These are phyloP conservation scores for Drosophila kuntzei DNA, from an alignment of 2,888 invertebrate genomes.

Conservation along the genomic window DNA sequence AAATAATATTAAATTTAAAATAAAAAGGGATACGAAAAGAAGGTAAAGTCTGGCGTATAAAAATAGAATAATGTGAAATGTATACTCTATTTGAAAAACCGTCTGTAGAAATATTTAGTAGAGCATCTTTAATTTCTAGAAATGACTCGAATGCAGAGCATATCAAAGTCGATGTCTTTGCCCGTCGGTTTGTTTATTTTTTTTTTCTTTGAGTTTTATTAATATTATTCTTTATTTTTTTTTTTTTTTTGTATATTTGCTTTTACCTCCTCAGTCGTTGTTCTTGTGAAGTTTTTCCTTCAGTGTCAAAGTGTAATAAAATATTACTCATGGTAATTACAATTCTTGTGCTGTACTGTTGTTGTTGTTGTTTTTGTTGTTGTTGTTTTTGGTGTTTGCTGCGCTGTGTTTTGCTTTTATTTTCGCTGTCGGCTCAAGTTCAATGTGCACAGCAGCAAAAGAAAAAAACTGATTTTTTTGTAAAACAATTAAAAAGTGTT, in stretches of 20 bases:
- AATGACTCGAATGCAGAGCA: slow-evolving; percentile 30
- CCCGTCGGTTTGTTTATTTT: slow-evolving; percentile 9
- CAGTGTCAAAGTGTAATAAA: slow-evolving; percentile 81
- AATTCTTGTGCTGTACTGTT: slow-evolving; percentile 62
- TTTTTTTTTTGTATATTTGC: not conserved
- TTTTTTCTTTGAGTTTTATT: slow-evolving; percentile 4
- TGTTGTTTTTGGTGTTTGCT: slow-evolving; percentile 14
- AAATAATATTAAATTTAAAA: too few relatives aligned
- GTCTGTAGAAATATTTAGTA: too few relatives aligned
- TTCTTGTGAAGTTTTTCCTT: slow-evolving; percentile 74
- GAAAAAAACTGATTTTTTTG: slow-evolving; percentile 25
- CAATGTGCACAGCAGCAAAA: slow-evolving; percentile 68
- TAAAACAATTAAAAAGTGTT: slow-evolving; percentile 78
- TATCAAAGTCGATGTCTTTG: slow-evolving; percentile 26
- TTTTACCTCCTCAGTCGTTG: slow-evolving; percentile 28
- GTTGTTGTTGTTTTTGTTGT: slow-evolving; percentile 11
- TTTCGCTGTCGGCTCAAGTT: slow-evolving; percentile 78
- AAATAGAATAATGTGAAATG: too few relatives aligned
- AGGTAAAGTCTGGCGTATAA: too few relatives aligned
- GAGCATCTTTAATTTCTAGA: not conserved
- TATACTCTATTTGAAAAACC: too few relatives aligned
- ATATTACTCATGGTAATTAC: slow-evolving; percentile 81
- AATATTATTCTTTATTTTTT: not conserved
- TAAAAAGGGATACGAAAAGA: too few relatives aligned
- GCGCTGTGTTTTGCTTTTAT: slow-evolving; percentile 52